Conservation (phyloP, 2,797 vertebrate species). For the Epinephelus coioides region DNA sequence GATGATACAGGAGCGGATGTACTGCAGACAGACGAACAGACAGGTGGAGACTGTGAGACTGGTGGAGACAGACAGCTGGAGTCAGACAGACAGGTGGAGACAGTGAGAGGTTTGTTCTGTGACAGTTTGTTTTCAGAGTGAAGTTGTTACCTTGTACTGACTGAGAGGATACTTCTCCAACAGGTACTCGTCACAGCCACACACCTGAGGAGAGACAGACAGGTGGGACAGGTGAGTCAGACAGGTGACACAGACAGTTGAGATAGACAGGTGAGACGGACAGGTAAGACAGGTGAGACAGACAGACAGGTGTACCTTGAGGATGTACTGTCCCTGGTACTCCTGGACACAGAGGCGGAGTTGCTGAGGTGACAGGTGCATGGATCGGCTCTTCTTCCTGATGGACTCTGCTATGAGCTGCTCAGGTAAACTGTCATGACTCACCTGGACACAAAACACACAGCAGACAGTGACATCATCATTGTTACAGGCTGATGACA, state of each 20-base stretch:
- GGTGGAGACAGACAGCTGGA: not conserved
- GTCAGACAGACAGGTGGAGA: not conserved
- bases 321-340: slow-evolving; percentile 89
- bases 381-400: slow-evolving; percentile 87
- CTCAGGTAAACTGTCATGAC: slow-evolving; percentile 86
- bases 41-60: not conserved
- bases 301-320: slow-evolving; percentile 72
- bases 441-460: slow-evolving; percentile 72
- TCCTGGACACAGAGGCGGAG: slow-evolving; percentile 88
- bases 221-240: slow-evolving; percentile 33
- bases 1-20: slow-evolving; percentile 86
- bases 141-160: slow-evolving; percentile 86
- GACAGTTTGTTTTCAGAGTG: not conserved
- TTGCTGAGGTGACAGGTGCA: slow-evolving; percentile 88
- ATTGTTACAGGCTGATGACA: too few species aligned
- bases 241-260: not conserved
- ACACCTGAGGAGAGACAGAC: slow-evolving; percentile 73
- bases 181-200: slow-evolving; percentile 89
- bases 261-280: not conserved
- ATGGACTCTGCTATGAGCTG: slow-evolving; percentile 85
- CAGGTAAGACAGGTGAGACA: not conserved
- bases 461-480: not conserved
- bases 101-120: not conserved
- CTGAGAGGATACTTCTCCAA: slow-evolving; percentile 88
- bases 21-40: slow-evolving; percentile 65